Conservation (phyloP, 2,113 vertebrate genomes). For the Philantomba maxwellii region DNA sequence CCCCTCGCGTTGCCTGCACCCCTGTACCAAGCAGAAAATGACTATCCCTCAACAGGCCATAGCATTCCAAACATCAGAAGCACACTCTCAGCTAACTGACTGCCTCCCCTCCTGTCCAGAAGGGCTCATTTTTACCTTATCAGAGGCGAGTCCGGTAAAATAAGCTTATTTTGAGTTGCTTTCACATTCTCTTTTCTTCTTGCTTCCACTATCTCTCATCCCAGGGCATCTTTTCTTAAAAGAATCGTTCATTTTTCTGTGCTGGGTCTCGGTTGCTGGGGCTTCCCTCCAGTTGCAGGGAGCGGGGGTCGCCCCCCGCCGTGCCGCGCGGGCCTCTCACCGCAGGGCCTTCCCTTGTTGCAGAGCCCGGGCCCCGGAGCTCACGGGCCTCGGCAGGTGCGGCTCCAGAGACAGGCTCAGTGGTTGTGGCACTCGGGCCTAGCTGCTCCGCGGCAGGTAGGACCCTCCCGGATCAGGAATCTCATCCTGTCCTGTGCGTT, state of each 20-base stretch:
- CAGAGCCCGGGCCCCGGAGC: background rate
- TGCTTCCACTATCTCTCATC: background rate
- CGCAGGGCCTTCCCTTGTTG: background rate
- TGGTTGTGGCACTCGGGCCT: background rate
- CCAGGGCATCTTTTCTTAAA: background rate
- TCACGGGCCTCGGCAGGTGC: background rate
- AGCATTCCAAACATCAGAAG: background rate
- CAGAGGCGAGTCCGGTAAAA: background rate
- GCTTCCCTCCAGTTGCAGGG: background rate
- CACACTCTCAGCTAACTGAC: background rate
- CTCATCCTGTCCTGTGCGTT: background rate
- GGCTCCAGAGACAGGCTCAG: background rate
- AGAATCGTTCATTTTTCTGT: background rate
- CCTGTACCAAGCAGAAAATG: background rate
- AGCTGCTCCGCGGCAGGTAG: background rate
- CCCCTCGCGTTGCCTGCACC: rapidly evolving
- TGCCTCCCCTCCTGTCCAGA: background rate
- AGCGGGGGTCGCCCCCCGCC: background rate
- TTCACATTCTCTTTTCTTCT: background rate
- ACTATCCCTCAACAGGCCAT: rapidly evolving
- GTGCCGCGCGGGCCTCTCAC: rapidly evolving
- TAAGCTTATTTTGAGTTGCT: background rate
- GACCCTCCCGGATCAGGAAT: background rate
- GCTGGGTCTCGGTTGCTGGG: background rate
- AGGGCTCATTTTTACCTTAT: background rate